Evolutionary conservation across 2,797 vertebrate genomes (phyloP).

Genomic region (Molothrus ater): DNA sequence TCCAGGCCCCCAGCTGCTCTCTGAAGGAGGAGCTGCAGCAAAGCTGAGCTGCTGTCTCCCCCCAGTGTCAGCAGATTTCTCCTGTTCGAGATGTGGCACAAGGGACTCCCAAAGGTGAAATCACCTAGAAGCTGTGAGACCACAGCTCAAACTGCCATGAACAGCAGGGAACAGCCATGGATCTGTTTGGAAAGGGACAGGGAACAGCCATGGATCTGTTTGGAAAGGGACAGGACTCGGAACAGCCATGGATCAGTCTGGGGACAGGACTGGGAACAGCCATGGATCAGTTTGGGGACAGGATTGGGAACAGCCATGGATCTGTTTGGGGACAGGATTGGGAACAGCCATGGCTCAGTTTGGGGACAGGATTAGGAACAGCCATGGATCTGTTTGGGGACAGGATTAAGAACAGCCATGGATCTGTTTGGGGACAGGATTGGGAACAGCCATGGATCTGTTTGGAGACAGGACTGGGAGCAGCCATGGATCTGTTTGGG

Average conservation of each 20-base stretch:
- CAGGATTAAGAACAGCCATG: not conserved
- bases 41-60: constrained; percentile 57
- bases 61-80: constrained; percentile 30
- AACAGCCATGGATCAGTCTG: not conserved
- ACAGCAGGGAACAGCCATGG: too few species aligned
- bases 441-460: not conserved
- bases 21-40: not conserved
- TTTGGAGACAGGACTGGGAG: not conserved
- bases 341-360: not conserved
- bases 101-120: not conserved
- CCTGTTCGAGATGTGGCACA: not conserved
- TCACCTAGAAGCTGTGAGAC: not conserved
- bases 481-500: not conserved
- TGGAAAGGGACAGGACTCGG: not conserved
- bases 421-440: not conserved
- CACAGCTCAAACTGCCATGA: too few species aligned
- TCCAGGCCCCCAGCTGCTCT: not conserved
- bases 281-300: too few species aligned
- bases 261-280: too few species aligned
- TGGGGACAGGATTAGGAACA: too few species aligned
- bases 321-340: not conserved
- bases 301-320: not conserved
- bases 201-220: not conserved
- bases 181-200: too few species aligned
- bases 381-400: too few species aligned